Evolutionary conservation across 2,797 vertebrate genomes (phyloP).

Genomic region (Hippopotamyrus pictus): DNA sequence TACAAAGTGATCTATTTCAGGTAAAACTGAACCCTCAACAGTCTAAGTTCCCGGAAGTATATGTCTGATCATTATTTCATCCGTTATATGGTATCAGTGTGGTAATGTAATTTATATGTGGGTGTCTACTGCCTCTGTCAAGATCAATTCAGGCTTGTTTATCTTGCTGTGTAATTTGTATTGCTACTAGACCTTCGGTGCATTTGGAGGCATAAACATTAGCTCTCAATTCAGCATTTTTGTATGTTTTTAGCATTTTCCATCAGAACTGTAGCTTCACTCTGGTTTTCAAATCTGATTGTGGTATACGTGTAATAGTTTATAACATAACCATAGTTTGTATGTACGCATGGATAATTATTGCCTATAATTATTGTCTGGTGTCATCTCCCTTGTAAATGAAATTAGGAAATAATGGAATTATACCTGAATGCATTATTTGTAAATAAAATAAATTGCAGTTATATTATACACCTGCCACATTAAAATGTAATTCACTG

Average conservation of each 20-base stretch:
- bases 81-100: not conserved
- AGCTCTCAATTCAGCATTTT: not conserved
- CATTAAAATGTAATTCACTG: not conserved
- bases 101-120: not conserved
- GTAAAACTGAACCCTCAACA: conserved; percentile 47
- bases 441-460: not conserved
- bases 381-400: not conserved
- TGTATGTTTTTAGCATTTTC: not conserved
- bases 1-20: conserved; percentile 71
- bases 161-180: not conserved
- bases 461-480: not conserved
- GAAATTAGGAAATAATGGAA: not conserved
- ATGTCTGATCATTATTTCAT: not conserved
- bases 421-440: not conserved
- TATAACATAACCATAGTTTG: not conserved
- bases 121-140: not conserved
- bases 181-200: not conserved
- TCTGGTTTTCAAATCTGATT: not conserved
- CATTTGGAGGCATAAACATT: not conserved
- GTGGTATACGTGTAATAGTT: not conserved
- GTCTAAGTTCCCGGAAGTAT: not conserved
- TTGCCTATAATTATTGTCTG: not conserved
- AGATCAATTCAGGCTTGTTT: not conserved
- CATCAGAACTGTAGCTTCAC: not conserved
- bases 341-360: not conserved